phyloP scores from a whole-genome alignment of 30 jellyfish, hydroid and myxozoan species.

The Aurelia aurita complex sp. Pacific region DNA sequence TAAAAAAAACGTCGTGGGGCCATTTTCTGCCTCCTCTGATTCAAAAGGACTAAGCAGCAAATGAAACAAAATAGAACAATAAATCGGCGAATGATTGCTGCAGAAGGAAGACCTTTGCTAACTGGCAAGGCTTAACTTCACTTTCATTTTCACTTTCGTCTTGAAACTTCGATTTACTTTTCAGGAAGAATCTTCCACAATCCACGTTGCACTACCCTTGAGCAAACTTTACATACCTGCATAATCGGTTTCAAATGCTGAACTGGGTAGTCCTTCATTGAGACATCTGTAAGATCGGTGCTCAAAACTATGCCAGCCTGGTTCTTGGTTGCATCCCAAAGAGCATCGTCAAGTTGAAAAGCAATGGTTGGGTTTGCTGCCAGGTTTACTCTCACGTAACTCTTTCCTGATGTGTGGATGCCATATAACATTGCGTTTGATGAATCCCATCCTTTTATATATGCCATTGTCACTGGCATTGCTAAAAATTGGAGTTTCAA shows the following conservation, averaged over 20 bases:
- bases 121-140: too few relatives aligned
- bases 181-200: too few relatives aligned
- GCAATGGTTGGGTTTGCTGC: background rate
- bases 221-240: constrained; percentile 9
- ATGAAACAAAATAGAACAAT: too few relatives aligned
- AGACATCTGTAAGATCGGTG: constrained; percentile 5
- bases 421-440: constrained; percentile 3
- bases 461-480: background rate
- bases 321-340: background rate
- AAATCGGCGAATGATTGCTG: too few relatives aligned
- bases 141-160: too few relatives aligned
- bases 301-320: background rate
- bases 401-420: constrained; percentile 11
- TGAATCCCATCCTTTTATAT: constrained; percentile 7
- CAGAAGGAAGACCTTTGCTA: too few relatives aligned
- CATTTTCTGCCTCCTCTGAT: too few relatives aligned
- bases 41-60: too few relatives aligned
- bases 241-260: background rate
- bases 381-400: constrained; percentile 1
- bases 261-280: background rate
- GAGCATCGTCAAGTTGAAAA: constrained; percentile 4
- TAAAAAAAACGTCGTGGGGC: too few relatives aligned
- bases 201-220: too few relatives aligned
- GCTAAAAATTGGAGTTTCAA: too few relatives aligned
- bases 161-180: too few relatives aligned